Conservation (phyloP, 2,797 vertebrate species). For the Hippocampus kuda region DNA sequence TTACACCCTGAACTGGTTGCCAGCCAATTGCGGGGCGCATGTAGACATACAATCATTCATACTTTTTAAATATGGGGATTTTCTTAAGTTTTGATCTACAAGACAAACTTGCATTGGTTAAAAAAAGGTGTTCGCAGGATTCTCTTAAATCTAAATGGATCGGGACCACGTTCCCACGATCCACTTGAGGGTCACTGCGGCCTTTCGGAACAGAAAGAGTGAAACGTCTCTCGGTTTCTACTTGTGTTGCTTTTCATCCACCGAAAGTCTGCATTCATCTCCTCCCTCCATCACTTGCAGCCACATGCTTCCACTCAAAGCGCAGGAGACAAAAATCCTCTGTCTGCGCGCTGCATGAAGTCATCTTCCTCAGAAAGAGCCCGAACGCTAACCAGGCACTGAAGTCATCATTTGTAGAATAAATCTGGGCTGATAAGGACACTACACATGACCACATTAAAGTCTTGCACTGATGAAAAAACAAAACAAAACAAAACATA, state of each 20-base stretch:
- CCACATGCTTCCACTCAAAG: constrained; percentile 31
- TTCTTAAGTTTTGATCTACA: neutral
- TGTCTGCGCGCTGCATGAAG: constrained; percentile 35
- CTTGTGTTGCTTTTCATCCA: neutral
- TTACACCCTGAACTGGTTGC: too few relatives aligned
- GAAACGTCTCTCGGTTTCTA: neutral
- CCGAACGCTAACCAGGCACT: constrained; percentile 6
- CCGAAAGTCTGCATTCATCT: constrained; percentile 5
- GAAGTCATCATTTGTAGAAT: constrained; percentile 12
- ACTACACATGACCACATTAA: constrained; percentile 2
- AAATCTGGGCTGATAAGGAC: constrained; percentile 33
- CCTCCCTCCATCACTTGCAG: constrained; percentile 30
- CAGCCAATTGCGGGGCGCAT: too few relatives aligned
- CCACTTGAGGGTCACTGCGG: neutral
- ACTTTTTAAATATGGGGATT: too few relatives aligned
- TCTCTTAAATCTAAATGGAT: neutral
- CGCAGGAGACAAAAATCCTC: constrained; percentile 36
- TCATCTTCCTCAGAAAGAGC: constrained; percentile 23
- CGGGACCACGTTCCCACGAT: neutral
- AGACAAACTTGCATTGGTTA: neutral
- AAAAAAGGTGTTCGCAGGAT: neutral
- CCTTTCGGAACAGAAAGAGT: neutral
- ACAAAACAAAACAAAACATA: neutral
- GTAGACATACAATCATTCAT: too few relatives aligned
- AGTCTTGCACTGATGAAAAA: neutral